Conservation (phyloP, 1,140 invertebrate genomes). For the Drosophila persimilis region DNA sequence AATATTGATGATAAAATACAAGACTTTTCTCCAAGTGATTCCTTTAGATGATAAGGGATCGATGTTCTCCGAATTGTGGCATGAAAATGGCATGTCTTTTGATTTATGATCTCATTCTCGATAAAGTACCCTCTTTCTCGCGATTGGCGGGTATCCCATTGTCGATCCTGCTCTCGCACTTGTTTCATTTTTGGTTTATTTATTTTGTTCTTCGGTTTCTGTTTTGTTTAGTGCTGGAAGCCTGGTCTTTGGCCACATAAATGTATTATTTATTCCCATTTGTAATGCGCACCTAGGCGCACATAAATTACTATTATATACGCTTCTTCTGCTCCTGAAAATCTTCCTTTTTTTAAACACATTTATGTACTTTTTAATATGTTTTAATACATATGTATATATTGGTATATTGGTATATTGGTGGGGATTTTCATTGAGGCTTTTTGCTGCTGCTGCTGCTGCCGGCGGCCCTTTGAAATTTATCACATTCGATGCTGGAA, state of each 20-base stretch:
- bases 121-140: no score
- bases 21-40: no score
- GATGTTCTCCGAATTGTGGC: no score
- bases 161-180: no score
- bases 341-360: neutral
- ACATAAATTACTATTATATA: slow-evolving; percentile 40
- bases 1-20: no score
- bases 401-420: neutral
- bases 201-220: slow-evolving; percentile 34
- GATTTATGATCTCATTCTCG: no score
- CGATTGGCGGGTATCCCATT: no score
- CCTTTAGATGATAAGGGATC: no score
- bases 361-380: slow-evolving; percentile 12
- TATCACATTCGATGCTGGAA: slow-evolving; percentile 48
- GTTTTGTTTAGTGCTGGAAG: neutral
- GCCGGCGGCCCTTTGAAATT: slow-evolving; percentile 32
- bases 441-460: slow-evolving; percentile 4
- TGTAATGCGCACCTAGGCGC: slow-evolving; percentile 2
- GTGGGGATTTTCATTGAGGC: slow-evolving; percentile 9
- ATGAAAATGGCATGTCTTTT: no score
- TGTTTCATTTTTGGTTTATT: slow-evolving; percentile 1
- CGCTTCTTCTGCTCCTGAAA: slow-evolving; percentile 7
- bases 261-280: slow-evolving; percentile 57
- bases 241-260: slow-evolving; percentile 10
- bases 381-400: slow-evolving; percentile 1